These are phyloP conservation scores for Poecilia picta DNA, from an alignment of 2,797 vertebrate species.

Conservation along the genomic window DNA sequence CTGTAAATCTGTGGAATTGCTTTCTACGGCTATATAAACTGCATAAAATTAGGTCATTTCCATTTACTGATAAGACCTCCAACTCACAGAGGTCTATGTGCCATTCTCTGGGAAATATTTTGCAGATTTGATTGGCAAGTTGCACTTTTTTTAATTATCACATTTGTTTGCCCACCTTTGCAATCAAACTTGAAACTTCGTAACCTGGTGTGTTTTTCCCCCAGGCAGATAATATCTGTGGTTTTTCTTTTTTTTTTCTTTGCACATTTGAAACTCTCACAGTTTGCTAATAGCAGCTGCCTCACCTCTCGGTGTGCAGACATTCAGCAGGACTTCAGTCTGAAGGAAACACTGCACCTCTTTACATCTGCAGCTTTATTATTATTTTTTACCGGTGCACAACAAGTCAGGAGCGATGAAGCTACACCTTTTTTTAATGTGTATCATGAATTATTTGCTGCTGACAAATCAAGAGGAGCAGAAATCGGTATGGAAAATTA, in stretches of 20 bases:
- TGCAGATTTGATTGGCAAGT: not conserved
- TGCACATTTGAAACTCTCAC: slow-evolving; percentile 10
- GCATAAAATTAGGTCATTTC: too few species aligned
- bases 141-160: not conserved
- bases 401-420: slow-evolving; percentile 30
- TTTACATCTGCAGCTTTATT: not conserved
- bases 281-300: slow-evolving; percentile 2
- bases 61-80: too few species aligned
- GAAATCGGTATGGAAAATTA: not conserved
- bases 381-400: not conserved
- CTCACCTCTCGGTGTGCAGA: not conserved
- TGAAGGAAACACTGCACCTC: not conserved
- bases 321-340: slow-evolving; percentile 3
- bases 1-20: too few species aligned
- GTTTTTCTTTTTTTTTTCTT: not conserved
- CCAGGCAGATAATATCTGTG: slow-evolving; percentile 33
- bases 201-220: slow-evolving; percentile 9
- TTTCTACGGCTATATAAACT: too few species aligned
- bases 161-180: not conserved
- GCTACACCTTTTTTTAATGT: slow-evolving; percentile 9
- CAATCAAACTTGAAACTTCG: not conserved
- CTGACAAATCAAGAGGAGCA: slow-evolving; percentile 23
- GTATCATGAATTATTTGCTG: slow-evolving; percentile 12
- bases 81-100: too few species aligned
- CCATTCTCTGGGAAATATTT: too few species aligned